Evolutionary conservation across 1,140 invertebrate genomes (phyloP).

Genomic region (Daktulosphaira vitifoliae): DNA sequence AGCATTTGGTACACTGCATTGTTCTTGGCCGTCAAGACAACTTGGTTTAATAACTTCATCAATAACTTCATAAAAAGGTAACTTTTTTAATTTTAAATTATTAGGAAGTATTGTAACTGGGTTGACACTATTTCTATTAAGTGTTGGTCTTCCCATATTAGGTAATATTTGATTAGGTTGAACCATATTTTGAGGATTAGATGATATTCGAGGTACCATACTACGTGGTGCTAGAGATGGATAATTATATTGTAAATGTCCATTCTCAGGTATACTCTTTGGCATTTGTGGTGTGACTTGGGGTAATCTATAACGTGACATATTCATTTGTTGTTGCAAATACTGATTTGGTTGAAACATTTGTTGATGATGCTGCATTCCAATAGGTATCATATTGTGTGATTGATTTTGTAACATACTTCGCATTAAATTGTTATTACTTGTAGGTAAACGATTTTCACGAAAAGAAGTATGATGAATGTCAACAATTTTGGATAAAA

Average conservation of each 20-base stretch:
- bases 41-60: constrained; percentile 82
- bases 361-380: neutral
- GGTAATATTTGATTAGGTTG: neutral
- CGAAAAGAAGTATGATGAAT: too few species aligned
- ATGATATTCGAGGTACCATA: constrained; percentile 46
- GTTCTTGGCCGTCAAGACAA: constrained; percentile 48
- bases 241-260: constrained; percentile 2
- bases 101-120: constrained; percentile 48
- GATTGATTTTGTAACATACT: neutral
- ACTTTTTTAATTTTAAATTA: constrained; percentile 76
- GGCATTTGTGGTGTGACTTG: constrained; percentile 6
- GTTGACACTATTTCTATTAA: neutral
- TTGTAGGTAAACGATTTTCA: neutral
- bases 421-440: neutral
- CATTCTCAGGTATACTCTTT: constrained; percentile 4
- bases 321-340: constrained; percentile 4
- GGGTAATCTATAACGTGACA: neutral
- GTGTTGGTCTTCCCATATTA: neutral
- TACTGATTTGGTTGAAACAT: neutral
- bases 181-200: neutral
- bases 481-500: constrained; percentile 9
- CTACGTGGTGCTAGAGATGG: neutral
- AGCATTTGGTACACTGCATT: neutral
- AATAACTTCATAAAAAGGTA: constrained; percentile 88
- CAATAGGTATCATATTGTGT: neutral